Conservation (phyloP, 2,113 vertebrate genomes). For the Zapus hudsonius region DNA sequence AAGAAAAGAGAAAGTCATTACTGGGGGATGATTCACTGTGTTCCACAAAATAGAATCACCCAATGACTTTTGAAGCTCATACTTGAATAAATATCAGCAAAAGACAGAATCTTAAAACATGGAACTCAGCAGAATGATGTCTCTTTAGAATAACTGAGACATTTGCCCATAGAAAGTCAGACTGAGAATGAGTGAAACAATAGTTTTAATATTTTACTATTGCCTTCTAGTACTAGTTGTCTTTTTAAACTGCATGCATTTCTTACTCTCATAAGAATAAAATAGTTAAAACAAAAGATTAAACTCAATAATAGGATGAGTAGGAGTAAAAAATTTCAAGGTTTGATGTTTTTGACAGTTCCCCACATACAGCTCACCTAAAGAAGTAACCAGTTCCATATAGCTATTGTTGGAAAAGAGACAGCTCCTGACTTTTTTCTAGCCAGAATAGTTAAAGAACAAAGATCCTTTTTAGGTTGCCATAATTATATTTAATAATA, state of each 20-base stretch:
- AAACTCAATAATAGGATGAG: slow-evolving; percentile 70
- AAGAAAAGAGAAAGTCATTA: not conserved
- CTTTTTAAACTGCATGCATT: slow-evolving; percentile 52
- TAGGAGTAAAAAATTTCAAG: slow-evolving; percentile 31
- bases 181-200: not conserved
- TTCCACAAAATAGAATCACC: not conserved
- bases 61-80: not conserved
- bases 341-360: slow-evolving; percentile 58
- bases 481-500: slow-evolving; percentile 50
- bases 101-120: not conserved
- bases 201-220: not conserved
- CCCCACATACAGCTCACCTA: not conserved
- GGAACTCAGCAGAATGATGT: not conserved
- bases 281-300: slow-evolving; percentile 71
- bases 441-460: slow-evolving; percentile 51
- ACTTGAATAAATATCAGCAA: not conserved
- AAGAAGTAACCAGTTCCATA: not conserved
- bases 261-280: slow-evolving; percentile 48
- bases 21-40: not conserved
- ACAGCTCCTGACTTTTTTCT: not conserved
- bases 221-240: slow-evolving; percentile 14
- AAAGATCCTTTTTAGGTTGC: slow-evolving; percentile 32
- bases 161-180: not conserved
- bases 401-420: slow-evolving; percentile 52
- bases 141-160: not conserved